These are phyloP conservation scores for Uria lomvia DNA, from an alignment of 2,113 vertebrate genomes.

Conservation along the genomic window DNA sequence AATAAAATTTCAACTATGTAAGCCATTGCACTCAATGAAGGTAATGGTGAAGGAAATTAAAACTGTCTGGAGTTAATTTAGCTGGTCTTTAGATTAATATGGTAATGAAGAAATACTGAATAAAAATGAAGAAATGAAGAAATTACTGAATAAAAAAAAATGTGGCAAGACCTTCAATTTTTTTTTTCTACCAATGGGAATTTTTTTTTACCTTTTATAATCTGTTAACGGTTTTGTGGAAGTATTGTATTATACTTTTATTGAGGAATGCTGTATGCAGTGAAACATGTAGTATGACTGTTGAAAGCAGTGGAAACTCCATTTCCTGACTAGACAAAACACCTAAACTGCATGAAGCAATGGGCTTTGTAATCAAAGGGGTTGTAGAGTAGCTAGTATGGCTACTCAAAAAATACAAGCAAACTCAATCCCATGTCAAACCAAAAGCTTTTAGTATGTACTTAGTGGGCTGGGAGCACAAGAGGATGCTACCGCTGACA, in stretches of 20 bases:
- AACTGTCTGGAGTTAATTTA: background rate
- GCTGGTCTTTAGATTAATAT: background rate
- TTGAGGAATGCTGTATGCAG: background rate
- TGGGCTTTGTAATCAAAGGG: background rate
- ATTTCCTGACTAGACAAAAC: background rate
- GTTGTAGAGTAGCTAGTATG: background rate
- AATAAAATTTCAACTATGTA: background rate
- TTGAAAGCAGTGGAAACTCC: background rate
- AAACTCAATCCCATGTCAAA: background rate
- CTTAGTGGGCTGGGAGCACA: background rate
- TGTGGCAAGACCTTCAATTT: background rate
- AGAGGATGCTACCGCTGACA: background rate
- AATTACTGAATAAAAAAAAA: background rate
- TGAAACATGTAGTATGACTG: background rate
- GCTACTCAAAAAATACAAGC: background rate
- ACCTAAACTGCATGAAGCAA: background rate
- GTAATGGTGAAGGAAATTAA: background rate
- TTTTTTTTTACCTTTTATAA: background rate
- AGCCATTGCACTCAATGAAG: background rate
- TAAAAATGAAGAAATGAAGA: too few relatives aligned
- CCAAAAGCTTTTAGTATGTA: background rate
- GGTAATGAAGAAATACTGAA: background rate
- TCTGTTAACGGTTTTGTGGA: background rate
- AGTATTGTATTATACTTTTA: background rate
- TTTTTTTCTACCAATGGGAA: background rate